A percentile compares a stretch with the other conserved stretches of the same genome.
These are phyloP conservation scores for Montipora capitata DNA, from an alignment of 92 coral and sea anemone genomes.

Conservation along the genomic window DNA sequence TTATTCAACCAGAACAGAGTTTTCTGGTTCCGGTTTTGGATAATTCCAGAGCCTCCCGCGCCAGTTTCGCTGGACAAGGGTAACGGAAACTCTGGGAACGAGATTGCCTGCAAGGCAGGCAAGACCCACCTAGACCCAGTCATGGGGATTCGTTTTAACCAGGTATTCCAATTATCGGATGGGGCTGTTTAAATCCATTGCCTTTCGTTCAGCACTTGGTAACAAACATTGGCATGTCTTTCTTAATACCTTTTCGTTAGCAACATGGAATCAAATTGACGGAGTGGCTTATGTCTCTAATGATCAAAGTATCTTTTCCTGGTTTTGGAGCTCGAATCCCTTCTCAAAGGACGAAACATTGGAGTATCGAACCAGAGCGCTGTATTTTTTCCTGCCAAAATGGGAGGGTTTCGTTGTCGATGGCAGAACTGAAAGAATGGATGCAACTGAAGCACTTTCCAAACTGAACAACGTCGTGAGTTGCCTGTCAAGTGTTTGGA, in stretches of 20 bases:
- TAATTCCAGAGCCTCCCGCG: too few species aligned
- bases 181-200: too few species aligned
- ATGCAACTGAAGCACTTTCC: constrained; percentile 50
- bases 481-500: constrained; percentile 22
- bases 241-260: background rate
- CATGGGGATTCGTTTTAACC: too few species aligned
- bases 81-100: too few species aligned
- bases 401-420: constrained; percentile 71
- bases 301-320: background rate
- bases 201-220: background rate
- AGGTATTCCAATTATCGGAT: too few species aligned
- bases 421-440: constrained; percentile 18
- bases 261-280: constrained; percentile 65
- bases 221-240: background rate
- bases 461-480: constrained; percentile 8
- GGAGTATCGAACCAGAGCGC: constrained; percentile 40
- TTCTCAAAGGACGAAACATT: constrained; percentile 4
- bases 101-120: too few species aligned
- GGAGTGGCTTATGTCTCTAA: constrained; percentile 53
- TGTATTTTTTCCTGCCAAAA: constrained; percentile 55
- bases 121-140: too few species aligned
- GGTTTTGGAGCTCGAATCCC: background rate
- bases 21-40: too few species aligned
- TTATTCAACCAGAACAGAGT: too few species aligned
- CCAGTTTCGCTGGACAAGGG: too few species aligned